These are phyloP conservation scores for Mustela nigripes DNA, from an alignment of 2,113 vertebrate species.

Conservation along the genomic window DNA sequence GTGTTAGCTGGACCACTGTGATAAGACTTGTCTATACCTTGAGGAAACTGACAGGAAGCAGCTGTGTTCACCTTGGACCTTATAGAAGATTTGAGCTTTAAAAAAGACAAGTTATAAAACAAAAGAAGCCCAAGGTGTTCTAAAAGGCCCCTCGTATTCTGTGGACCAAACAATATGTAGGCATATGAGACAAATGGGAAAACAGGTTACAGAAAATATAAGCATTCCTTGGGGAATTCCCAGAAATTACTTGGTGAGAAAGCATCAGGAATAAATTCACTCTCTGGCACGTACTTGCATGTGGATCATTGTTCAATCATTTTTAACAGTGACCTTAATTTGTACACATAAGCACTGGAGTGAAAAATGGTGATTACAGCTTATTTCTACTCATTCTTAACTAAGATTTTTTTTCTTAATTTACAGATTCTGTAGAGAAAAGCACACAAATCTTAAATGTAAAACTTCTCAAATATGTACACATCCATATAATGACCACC, in stretches of 20 bases:
- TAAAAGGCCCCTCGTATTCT: not conserved
- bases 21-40: not conserved
- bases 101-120: slow-evolving; percentile 12
- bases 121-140: not conserved
- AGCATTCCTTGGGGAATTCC: not conserved
- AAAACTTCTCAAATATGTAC: not conserved
- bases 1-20: not conserved
- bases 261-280: slow-evolving; percentile 3
- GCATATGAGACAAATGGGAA: not conserved
- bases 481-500: not conserved
- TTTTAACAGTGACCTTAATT: not conserved
- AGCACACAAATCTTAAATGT: not conserved
- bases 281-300: not conserved
- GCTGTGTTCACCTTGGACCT: not conserved
- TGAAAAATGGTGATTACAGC: not conserved
- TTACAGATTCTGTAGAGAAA: not conserved
- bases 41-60: not conserved
- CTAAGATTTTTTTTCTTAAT: not conserved
- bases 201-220: not conserved
- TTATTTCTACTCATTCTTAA: slow-evolving; percentile 19
- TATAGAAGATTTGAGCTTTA: not conserved
- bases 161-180: not conserved
- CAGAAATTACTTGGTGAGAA: not conserved
- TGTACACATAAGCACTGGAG: not conserved
- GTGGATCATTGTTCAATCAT: not conserved